These are phyloP conservation scores for Plumapathes pennacea DNA, from an alignment of 92 coral and sea anemone genomes.

Conservation along the genomic window DNA sequence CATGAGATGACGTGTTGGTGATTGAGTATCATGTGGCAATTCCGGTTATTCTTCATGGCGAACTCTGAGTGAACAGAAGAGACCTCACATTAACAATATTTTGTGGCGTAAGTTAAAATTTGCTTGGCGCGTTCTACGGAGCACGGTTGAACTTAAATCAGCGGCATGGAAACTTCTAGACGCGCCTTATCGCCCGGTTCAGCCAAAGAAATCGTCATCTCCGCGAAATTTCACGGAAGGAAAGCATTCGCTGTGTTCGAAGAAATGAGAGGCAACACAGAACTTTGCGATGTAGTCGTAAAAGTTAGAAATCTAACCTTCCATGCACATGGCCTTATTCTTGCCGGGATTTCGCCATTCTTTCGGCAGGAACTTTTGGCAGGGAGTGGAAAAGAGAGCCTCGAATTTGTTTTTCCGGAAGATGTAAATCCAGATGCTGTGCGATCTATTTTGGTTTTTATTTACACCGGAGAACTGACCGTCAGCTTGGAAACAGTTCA, in stretches of 20 bases:
- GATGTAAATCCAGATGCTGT: slow-evolving; percentile 59
- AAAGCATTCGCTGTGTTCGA: slow-evolving; percentile 49
- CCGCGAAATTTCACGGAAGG: too few species aligned
- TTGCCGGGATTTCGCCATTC: slow-evolving; percentile 79
- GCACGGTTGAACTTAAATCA: too few species aligned
- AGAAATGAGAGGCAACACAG: slow-evolving; percentile 77
- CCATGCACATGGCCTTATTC: slow-evolving; percentile 68
- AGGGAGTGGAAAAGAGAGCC: slow-evolving; percentile 7
- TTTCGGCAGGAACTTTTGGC: slow-evolving; percentile 48
- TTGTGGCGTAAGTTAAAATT: too few species aligned
- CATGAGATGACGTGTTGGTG: too few species aligned
- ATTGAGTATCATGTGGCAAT: too few species aligned
- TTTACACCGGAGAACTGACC: slow-evolving; percentile 68
- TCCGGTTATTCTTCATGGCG: too few species aligned
- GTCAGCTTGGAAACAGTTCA: slow-evolving; percentile 46
- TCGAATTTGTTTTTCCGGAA: slow-evolving; percentile 50
- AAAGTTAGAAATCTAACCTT: slow-evolving; percentile 68
- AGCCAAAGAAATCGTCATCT: too few species aligned
- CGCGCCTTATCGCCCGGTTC: too few species aligned
- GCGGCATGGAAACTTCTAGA: too few species aligned
- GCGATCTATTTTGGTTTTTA: slow-evolving; percentile 65
- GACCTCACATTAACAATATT: too few species aligned
- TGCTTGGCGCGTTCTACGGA: too few species aligned
- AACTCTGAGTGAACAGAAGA: too few species aligned
- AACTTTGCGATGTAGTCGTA: slow-evolving; percentile 73